Base-by-base conservation (phyloP, 2,888 invertebrate species). In the Cataglyphis altisquamis region DNA sequence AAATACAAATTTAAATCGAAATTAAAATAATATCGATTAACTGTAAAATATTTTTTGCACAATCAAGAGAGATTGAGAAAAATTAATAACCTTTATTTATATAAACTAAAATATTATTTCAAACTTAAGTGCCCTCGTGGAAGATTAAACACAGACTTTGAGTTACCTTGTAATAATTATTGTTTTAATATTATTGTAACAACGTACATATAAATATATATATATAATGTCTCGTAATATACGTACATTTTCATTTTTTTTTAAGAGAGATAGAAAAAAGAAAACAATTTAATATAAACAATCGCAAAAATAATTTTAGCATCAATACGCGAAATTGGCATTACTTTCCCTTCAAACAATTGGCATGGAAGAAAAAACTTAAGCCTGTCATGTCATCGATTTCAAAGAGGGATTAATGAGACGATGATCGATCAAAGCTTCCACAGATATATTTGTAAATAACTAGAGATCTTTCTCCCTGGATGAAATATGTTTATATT, bases 341-440 rank as follows among this genome's bases (percentile, higher is more conserved):
- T 78, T 70, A 57, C 9, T 72, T 45, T 41, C 32, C 8, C 41
- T 41, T 57, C 29, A 70, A 57, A 15, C 39, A 18, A 70, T 12
- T 52, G 21, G 29, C 10, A 48, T 6, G 57, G 12, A n/a, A 12
- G n/a, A 60, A 78, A 70, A 52, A 48, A 45, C 15, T 29, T 32
- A 15, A 3, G n/a, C 55, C n/a, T 29, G 55, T 67, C 36, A 8
- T 78, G 45, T 70, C 41, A 78, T 60, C 41, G 15, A 10, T 21
- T 70, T 32, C 72, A 78, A 68, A 68, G 55, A 52, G n/a, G 9
- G 12, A 45, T 32, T 45, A 32, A 57, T 18, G 70, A 57, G n/a
- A 12, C 25, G 15, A 39, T 78, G 78, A 78, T 78, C 60, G 70
- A 78, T 78, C 60, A 41, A 41, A 21, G 32, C 21, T 55, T 78